These are phyloP conservation scores for Hydropsyche tenuis DNA, from an alignment of 1,140 invertebrate genomes.

Conservation along the genomic window DNA sequence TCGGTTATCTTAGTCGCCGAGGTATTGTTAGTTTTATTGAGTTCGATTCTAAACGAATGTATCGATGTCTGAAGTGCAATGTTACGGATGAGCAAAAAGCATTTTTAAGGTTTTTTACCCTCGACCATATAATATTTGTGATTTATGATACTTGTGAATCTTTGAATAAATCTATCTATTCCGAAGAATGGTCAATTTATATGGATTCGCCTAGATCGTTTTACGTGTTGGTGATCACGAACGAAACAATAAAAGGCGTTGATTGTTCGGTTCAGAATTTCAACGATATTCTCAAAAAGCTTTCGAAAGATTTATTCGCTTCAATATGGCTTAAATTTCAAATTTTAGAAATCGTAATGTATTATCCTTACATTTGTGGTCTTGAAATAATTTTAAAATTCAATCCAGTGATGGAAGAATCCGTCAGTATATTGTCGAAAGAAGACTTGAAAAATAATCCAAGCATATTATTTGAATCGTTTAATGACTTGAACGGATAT, in stretches of 20 bases:
- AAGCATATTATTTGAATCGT: slow-evolving; percentile 26
- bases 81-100: neutral
- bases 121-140: slow-evolving; percentile 8
- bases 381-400: slow-evolving; percentile 35
- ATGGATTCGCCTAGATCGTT: slow-evolving; percentile 28
- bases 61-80: neutral
- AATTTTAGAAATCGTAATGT: slow-evolving; percentile 38
- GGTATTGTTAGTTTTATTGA: neutral
- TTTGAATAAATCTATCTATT: neutral
- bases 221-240: slow-evolving; percentile 27
- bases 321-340: slow-evolving; percentile 34
- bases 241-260: neutral
- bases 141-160: slow-evolving; percentile 26
- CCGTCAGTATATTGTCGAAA: slow-evolving; percentile 15
- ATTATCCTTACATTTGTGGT: slow-evolving; percentile 39
- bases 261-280: neutral
- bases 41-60: slow-evolving; percentile 2
- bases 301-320: slow-evolving; percentile 27
- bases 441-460: slow-evolving; percentile 19
- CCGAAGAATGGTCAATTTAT: slow-evolving; percentile 3
- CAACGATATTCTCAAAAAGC: neutral
- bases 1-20: neutral
- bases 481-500: slow-evolving; percentile 43
- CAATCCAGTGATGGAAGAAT: slow-evolving; percentile 36
- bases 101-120: neutral